Base-by-base conservation (phyloP, 1,140 invertebrate genomes). In the Bradynema listronoti region DNA sequence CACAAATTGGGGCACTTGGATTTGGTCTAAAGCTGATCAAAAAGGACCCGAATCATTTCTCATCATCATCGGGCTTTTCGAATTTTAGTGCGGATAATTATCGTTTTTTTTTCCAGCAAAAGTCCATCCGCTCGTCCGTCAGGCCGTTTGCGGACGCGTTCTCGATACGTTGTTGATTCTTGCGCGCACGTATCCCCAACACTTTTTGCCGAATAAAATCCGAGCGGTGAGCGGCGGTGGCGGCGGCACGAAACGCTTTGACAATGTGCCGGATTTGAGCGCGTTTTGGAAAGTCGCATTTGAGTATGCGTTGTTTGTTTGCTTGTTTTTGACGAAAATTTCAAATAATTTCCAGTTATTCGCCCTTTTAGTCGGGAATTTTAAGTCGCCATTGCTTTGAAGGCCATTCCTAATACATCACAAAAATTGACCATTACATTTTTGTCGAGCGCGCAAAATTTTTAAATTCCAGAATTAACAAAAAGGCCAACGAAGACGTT, bases 131-230 rank as follows among this genome's bases (percentile, higher is more conserved):
- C 46, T 66, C 53, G 25, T 60, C 43, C 39, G 61, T 7, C 36
- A 14, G 6, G 19, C 58, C 11, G 47, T 69, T 1, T 57, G 46
- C 9, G 16, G 39, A 6, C 66, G 65, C 7, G 41, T 71, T 43
- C 43, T 71, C 16, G 66, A 68, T 14, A 68, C 61, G 11, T 25
- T 68, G 9, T 32, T 22, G n/a, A 32, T 54, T 30, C 47, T 68
- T n/a, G 68, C 66, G 4, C 66, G 65, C 11, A 45, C 42, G 16
- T 68, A 43, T 30, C 16, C 68, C 1, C 30, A 32, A 11, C 41
- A 71, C 27, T 68, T 63, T 67, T 42, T 71, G 63, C 66, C 68
- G n/a, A 61, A 46, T 27, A 39, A 25, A n/a, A 51, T 51, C 19
- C 34, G 68, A 27, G 2, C 43, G 11, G 58, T 36, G 19, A 27